These are phyloP conservation scores for Hylaea fasciaria DNA, from an alignment of 2,888 invertebrate genomes.

Conservation along the genomic window DNA sequence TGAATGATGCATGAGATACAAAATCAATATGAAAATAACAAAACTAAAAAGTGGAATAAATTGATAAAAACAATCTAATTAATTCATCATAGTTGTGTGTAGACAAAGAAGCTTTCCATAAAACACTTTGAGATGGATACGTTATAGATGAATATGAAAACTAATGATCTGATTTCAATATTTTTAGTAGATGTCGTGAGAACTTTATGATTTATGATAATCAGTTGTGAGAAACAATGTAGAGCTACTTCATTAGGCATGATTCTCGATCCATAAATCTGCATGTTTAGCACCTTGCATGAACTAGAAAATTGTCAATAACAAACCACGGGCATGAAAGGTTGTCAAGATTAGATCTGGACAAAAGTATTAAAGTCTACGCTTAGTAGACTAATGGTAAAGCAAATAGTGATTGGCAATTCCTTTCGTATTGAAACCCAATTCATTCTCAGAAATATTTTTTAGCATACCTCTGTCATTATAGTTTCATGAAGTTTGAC, in stretches of 20 bases:
- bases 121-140: slow-evolving; percentile 30
- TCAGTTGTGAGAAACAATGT: slow-evolving; percentile 63
- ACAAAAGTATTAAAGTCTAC: slow-evolving; percentile 61
- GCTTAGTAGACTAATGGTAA: slow-evolving; percentile 41
- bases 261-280: slow-evolving; percentile 80
- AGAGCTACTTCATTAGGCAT: slow-evolving; percentile 77
- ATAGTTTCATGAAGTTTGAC: background rate
- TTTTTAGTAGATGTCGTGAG: slow-evolving; percentile 52
- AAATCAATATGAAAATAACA: slow-evolving; percentile 32
- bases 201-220: slow-evolving; percentile 64
- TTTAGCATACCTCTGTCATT: background rate
- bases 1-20: slow-evolving; percentile 73
- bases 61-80: slow-evolving; percentile 24
- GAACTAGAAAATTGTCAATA: slow-evolving; percentile 34
- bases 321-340: slow-evolving; percentile 32
- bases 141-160: slow-evolving; percentile 43
- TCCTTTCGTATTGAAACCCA: slow-evolving; percentile 12
- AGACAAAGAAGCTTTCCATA: slow-evolving; percentile 28
- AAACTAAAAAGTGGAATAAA: slow-evolving; percentile 30
- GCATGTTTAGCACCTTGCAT: slow-evolving; percentile 62
- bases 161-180: slow-evolving; percentile 54
- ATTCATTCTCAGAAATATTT: slow-evolving; percentile 26
- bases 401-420: slow-evolving; percentile 37
- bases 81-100: slow-evolving; percentile 38
- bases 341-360: slow-evolving; percentile 54